Evolutionary conservation across 2,113 vertebrate species (phyloP).

Genomic region (Himantopus leucocephalus): DNA sequence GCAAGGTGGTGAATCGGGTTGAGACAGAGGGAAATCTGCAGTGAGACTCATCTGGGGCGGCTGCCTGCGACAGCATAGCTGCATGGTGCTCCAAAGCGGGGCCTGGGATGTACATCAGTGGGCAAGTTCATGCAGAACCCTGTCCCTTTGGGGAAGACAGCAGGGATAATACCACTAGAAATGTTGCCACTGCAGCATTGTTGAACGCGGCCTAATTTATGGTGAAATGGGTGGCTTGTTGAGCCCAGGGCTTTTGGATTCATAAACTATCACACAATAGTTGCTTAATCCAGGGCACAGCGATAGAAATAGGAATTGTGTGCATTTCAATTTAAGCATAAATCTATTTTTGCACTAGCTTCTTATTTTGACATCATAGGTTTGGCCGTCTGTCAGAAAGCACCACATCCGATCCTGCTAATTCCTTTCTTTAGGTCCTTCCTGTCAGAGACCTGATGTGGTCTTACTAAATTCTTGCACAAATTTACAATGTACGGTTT

Average conservation of each 20-base stretch:
- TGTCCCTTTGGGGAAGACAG: not conserved
- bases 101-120: not conserved
- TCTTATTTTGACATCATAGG: slow-evolving; percentile 23
- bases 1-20: not conserved
- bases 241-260: not conserved
- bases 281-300: not conserved
- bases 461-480: slow-evolving; percentile 17
- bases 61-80: accelerated
- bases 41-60: not conserved
- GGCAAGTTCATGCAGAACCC: not conserved
- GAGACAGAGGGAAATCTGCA: not conserved
- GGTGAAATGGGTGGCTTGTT: not conserved
- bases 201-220: not conserved
- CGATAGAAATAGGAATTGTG: not conserved
- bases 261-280: not conserved
- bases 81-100: not conserved
- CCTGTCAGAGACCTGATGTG: slow-evolving; percentile 23
- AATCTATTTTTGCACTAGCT: slow-evolving; percentile 44
- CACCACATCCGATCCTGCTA: slow-evolving; percentile 38
- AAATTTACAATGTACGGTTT: not conserved
- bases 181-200: not conserved
- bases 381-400: slow-evolving; percentile 33
- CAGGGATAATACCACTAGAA: not conserved
- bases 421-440: slow-evolving; percentile 54
- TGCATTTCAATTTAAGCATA: not conserved